Percentiles rank a stretch among this genome's conserved stretches.
These are phyloP conservation scores for Coleophora deauratella DNA, from an alignment of 2,888 invertebrate genomes.

Conservation along the genomic window DNA sequence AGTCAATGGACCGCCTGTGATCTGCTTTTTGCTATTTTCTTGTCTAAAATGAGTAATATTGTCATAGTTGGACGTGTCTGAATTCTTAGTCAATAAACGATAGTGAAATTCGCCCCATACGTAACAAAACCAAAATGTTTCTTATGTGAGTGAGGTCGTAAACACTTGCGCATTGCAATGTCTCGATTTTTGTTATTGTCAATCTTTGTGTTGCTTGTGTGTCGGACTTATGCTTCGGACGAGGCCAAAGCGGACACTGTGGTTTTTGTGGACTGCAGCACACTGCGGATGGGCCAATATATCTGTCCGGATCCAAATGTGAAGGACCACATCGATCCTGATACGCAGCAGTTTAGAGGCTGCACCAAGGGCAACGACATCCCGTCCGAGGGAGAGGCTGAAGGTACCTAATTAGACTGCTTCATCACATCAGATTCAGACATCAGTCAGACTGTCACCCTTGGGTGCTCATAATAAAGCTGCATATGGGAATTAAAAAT, in stretches of 20 bases:
- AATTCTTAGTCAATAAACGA: too few relatives aligned
- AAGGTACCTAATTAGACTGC: conserved; percentile 66
- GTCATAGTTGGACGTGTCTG: conserved; percentile 26
- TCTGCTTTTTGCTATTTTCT: too few relatives aligned
- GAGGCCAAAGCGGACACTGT: conserved; percentile 40
- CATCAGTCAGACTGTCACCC: too few relatives aligned
- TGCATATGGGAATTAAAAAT: too few relatives aligned
- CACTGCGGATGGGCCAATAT: conserved; percentile 84
- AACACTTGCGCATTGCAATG: conserved; percentile 9
- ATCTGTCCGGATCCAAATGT: conserved; percentile 85
- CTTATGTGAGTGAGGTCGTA: too few relatives aligned
- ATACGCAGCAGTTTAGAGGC: conserved; percentile 90
- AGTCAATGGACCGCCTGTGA: too few relatives aligned
- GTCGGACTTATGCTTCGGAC: conserved; percentile 35
- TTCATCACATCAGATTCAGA: too few relatives aligned
- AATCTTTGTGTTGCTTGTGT: conserved; percentile 28
- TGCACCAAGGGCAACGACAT: conserved; percentile 75
- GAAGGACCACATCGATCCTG: conserved; percentile 83
- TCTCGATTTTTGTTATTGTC: conserved; percentile 8
- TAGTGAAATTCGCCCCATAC: too few relatives aligned
- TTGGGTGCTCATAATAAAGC: too few relatives aligned
- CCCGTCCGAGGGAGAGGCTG: conserved; percentile 82
- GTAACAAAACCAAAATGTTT: too few relatives aligned
- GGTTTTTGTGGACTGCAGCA: conserved; percentile 78
- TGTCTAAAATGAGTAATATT: background rate